phyloP scores from a whole-genome alignment of 1,140 invertebrate species.

The Phthorimaea operculella region DNA sequence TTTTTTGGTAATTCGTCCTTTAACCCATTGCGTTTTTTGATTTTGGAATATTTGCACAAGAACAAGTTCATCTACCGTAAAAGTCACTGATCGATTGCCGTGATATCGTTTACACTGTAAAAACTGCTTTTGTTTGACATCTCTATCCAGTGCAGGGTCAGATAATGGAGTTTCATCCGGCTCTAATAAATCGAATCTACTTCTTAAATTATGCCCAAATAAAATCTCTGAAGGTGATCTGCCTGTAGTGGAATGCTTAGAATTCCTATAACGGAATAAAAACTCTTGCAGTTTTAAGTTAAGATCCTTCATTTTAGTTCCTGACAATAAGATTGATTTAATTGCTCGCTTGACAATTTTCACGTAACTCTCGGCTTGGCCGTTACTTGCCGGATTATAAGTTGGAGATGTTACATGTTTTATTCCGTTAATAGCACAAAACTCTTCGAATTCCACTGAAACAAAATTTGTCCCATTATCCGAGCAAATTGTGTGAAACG shows the following conservation, averaged over 20 bases:
- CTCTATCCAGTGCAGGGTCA: neutral
- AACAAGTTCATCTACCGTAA: neutral
- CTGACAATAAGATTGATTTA: neutral
- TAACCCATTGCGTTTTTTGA: too few relatives aligned
- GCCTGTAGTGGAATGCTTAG: neutral
- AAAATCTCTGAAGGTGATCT: neutral
- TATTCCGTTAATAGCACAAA: neutral
- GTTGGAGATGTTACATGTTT: neutral
- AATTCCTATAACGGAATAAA: slow-evolving; percentile 5
- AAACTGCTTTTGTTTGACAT: neutral
- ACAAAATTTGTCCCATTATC: slow-evolving; percentile 3
- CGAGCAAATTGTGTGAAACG: slow-evolving; percentile 3
- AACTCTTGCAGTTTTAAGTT: neutral
- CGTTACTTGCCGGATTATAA: neutral
- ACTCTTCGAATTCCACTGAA: neutral
- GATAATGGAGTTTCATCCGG: neutral
- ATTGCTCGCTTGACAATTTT: slow-evolving; percentile 3
- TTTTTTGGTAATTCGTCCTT: too few relatives aligned
- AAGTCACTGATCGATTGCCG: neutral
- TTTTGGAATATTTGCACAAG: neutral
- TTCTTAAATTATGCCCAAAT: slow-evolving; percentile 2
- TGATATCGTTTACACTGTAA: neutral
- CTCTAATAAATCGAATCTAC: neutral
- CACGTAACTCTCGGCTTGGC: slow-evolving; percentile 5
- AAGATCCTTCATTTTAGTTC: neutral